A percentile compares a stretch with the other conserved stretches of the same genome.
These are phyloP conservation scores for Podocnemis expansa DNA, from an alignment of 2,113 vertebrate species.

Conservation along the genomic window DNA sequence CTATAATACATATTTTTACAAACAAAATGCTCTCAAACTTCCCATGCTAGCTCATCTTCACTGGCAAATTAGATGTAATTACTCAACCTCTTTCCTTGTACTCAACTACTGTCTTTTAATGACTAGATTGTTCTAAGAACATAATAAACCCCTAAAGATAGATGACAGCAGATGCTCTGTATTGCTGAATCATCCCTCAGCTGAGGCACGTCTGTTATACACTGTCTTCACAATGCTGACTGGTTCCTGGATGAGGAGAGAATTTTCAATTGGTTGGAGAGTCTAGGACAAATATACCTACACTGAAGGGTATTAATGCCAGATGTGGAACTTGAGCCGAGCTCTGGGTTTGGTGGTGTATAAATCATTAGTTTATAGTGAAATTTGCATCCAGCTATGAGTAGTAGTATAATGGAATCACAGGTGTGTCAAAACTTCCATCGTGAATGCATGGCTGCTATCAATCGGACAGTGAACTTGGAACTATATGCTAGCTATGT, in stretches of 20 bases:
- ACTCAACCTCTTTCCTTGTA: neutral
- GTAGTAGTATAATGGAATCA: slow-evolving; percentile 39
- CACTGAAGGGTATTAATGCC: neutral
- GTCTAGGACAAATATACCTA: neutral
- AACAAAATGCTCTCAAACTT: neutral
- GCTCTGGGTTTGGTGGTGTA: neutral
- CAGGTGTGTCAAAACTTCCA: slow-evolving; percentile 70
- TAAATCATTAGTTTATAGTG: neutral
- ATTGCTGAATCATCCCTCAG: neutral
- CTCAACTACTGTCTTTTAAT: neutral
- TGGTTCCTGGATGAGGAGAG: neutral
- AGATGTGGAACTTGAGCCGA: neutral
- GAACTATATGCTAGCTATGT: slow-evolving; percentile 64
- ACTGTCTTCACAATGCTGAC: neutral
- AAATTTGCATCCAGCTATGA: neutral
- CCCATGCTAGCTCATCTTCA: neutral
- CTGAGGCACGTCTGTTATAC: neutral
- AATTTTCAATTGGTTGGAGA: neutral
- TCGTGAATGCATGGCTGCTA: slow-evolving; percentile 57
- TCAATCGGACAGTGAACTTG: slow-evolving; percentile 66
- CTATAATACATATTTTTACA: neutral
- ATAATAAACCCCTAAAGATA: neutral
- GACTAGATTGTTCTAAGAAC: neutral
- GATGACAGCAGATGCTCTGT: neutral
- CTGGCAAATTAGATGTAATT: neutral